A percentile compares a stretch with the other conserved stretches of the same genome.
phyloP scores from a whole-genome alignment of 2,888 invertebrate species.

The Bellardia pandia region DNA sequence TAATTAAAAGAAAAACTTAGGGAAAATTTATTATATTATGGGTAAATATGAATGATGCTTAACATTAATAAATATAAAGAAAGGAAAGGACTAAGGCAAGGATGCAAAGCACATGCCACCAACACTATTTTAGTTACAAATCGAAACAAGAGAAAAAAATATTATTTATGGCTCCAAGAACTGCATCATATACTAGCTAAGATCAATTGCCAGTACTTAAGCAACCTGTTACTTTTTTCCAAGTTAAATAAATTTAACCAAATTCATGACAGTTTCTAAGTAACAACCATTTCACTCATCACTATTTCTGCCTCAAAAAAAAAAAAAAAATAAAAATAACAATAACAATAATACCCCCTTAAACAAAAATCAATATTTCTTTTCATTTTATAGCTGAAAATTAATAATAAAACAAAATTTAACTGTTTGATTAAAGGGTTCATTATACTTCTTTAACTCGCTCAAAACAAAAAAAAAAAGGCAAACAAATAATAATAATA shows the following conservation, averaged over 20 bases:
- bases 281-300: not conserved
- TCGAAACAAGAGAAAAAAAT: not conserved
- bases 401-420: slow-evolving; percentile 15
- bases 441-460: slow-evolving; percentile 46
- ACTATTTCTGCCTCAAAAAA: not conserved
- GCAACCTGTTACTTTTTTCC: too few relatives aligned
- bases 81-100: not conserved
- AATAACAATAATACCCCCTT: not conserved
- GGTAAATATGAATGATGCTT: not conserved
- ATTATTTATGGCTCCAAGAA: not conserved
- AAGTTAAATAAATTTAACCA: not conserved
- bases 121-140: not conserved
- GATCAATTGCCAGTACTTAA: too few relatives aligned
- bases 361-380: slow-evolving; percentile 4
- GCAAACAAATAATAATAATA: not conserved
- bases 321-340: too few relatives aligned
- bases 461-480: not conserved
- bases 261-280: not conserved
- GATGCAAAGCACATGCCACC: not conserved
- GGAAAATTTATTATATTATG: not conserved
- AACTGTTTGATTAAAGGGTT: slow-evolving; percentile 50
- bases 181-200: too few relatives aligned
- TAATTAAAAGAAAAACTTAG: slow-evolving; percentile 8
- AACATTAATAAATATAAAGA: not conserved
- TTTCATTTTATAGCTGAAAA: not conserved